Conservation (phyloP, 2,113 vertebrate genomes). For the Stegastes partitus region DNA sequence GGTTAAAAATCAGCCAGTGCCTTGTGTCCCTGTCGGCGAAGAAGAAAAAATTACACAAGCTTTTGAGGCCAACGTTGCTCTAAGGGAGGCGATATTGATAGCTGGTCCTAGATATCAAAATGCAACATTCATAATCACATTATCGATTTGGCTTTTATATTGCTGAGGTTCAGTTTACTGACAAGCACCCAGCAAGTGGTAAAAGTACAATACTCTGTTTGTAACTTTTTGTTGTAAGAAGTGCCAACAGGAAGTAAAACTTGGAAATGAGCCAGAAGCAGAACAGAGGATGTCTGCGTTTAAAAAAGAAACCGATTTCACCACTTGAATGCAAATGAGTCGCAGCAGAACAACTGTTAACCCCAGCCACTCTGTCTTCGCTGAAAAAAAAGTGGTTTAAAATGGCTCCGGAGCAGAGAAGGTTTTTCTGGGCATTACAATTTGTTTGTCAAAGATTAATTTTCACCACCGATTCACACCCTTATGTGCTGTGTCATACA, state of each 20-base stretch:
- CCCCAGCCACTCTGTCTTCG: neutral
- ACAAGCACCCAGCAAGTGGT: neutral
- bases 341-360: neutral
- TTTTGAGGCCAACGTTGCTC: conserved; percentile 10
- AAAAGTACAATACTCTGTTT: neutral
- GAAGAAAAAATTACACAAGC: conserved; percentile 52
- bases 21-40: conserved; percentile 39
- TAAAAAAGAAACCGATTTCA: neutral
- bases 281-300: conserved; percentile 11
- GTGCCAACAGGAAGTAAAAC: neutral
- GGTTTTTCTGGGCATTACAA: neutral
- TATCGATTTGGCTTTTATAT: conserved; percentile 30
- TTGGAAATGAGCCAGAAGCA: conserved; percentile 3
- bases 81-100: conserved; percentile 6
- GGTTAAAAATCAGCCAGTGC: conserved; percentile 30
- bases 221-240: neutral
- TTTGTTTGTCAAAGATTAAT: conserved; percentile 1
- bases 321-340: conserved; percentile 13
- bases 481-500: neutral
- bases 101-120: conserved; percentile 17
- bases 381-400: neutral
- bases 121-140: neutral
- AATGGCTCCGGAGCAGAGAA: conserved; percentile 6
- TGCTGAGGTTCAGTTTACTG: conserved; percentile 19
- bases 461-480: neutral